A percentile compares a stretch with the other conserved stretches of the same genome.
Conservation (phyloP, 2,113 vertebrate species). For the Microcebus tavaratra region DNA sequence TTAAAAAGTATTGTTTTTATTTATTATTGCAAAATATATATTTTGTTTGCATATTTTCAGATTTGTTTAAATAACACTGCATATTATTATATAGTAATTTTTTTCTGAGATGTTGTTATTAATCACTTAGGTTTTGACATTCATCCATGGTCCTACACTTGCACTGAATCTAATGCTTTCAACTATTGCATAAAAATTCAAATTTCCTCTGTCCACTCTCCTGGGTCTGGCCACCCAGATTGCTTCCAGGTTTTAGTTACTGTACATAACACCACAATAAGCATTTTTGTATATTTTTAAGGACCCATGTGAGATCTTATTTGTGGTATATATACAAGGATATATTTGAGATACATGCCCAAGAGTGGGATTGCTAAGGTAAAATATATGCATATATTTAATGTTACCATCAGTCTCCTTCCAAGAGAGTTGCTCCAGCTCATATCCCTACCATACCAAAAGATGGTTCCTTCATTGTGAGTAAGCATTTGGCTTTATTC, state of each 20-base stretch:
- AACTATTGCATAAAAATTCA: background rate
- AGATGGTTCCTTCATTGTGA: background rate
- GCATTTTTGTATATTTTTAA: background rate
- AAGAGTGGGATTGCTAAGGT: background rate
- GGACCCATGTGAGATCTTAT: background rate
- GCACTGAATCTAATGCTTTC: background rate
- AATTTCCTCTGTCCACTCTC: background rate
- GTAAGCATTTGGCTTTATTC: background rate
- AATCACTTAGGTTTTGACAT: background rate
- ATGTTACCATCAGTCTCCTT: background rate
- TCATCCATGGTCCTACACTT: too few relatives aligned
- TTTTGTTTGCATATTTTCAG: background rate
- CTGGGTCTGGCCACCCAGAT: background rate
- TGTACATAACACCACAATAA: background rate
- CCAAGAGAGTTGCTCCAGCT: background rate
- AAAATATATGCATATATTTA: background rate
- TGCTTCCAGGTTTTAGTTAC: background rate
- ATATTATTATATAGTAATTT: background rate
- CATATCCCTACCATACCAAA: fast-evolving
- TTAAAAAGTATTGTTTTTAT: background rate
- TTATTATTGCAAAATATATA: background rate
- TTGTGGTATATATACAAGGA: background rate
- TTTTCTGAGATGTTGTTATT: background rate
- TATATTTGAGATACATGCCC: background rate
- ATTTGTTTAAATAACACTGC: background rate